These are phyloP conservation scores for Heloderma charlesbogerti DNA, from an alignment of 2,113 vertebrate species.

Conservation along the genomic window DNA sequence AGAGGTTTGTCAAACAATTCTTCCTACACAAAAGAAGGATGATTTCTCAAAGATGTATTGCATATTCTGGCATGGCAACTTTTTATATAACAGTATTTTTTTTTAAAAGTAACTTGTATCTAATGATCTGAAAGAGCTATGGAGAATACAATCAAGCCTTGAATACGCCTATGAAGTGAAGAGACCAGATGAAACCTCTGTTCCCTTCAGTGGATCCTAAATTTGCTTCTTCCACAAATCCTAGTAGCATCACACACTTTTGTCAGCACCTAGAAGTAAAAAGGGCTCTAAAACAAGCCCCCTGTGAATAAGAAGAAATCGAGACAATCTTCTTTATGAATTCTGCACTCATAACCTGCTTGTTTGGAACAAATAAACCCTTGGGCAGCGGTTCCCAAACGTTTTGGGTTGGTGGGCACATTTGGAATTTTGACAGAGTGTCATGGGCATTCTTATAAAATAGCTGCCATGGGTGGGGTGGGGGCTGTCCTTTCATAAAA, in stretches of 20 bases:
- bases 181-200: constrained; percentile 30
- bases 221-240: background rate
- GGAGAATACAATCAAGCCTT: constrained; percentile 35
- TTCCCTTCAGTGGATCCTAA: constrained; percentile 25
- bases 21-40: constrained; percentile 69
- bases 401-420: background rate
- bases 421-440: background rate
- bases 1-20: constrained; percentile 69
- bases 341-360: background rate
- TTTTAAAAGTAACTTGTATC: constrained; percentile 56
- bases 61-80: constrained; percentile 64
- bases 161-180: constrained; percentile 39
- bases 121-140: constrained; percentile 52
- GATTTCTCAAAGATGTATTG: constrained; percentile 66
- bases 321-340: background rate
- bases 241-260: constrained; percentile 2
- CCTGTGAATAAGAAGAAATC: background rate
- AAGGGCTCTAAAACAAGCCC: background rate
- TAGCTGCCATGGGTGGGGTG: too few relatives aligned
- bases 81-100: constrained; percentile 54
- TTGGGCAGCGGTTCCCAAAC: background rate
- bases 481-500: too few relatives aligned
- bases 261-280: constrained; percentile 11
- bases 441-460: too few relatives aligned
- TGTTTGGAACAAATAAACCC: background rate